A percentile compares a stretch with the other conserved stretches of the same genome.
Evolutionary conservation across 1,140 invertebrate species (phyloP).

Genomic region (Megalonaias nervosa): DNA sequence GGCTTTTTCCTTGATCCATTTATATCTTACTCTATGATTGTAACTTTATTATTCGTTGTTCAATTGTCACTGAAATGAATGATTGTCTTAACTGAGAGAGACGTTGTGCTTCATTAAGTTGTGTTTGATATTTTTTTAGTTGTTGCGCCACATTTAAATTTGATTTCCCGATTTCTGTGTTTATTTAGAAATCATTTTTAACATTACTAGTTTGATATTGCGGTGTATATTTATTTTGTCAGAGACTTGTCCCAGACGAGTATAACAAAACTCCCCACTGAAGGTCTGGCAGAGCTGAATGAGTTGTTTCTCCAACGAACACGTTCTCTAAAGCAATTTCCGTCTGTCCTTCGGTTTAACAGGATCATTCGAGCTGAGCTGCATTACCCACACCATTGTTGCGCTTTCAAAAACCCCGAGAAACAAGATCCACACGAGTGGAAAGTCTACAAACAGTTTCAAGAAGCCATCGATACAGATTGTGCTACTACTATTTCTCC

Average conservation of each 20-base stretch:
- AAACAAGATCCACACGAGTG: slow-evolving; percentile 81
- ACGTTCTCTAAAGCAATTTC: slow-evolving; percentile 83
- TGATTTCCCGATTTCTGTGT: background rate
- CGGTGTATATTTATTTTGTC: slow-evolving; percentile 38
- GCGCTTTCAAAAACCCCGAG: slow-evolving; percentile 87
- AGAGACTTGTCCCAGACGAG: slow-evolving; percentile 84
- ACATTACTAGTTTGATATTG: slow-evolving; percentile 1
- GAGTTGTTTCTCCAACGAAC: slow-evolving; percentile 81
- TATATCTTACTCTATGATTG: too few species aligned
- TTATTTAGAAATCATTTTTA: slow-evolving; percentile 1
- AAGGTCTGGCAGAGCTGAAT: slow-evolving; percentile 81
- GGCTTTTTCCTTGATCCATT: too few species aligned
- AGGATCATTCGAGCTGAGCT: slow-evolving; percentile 76
- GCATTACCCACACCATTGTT: slow-evolving; percentile 92
- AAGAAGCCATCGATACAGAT: slow-evolving; percentile 41
- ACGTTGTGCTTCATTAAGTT: background rate
- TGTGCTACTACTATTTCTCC: slow-evolving; percentile 43
- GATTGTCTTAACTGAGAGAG: background rate
- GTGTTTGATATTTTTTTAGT: background rate
- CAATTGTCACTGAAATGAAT: background rate
- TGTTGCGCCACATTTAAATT: background rate
- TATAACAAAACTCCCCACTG: slow-evolving; percentile 81
- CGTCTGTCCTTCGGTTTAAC: slow-evolving; percentile 85
- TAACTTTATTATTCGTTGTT: background rate
- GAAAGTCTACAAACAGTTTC: slow-evolving; percentile 44